These are phyloP conservation scores for Carlito syrichta DNA, from an alignment of 2,113 vertebrate genomes.

Conservation along the genomic window DNA sequence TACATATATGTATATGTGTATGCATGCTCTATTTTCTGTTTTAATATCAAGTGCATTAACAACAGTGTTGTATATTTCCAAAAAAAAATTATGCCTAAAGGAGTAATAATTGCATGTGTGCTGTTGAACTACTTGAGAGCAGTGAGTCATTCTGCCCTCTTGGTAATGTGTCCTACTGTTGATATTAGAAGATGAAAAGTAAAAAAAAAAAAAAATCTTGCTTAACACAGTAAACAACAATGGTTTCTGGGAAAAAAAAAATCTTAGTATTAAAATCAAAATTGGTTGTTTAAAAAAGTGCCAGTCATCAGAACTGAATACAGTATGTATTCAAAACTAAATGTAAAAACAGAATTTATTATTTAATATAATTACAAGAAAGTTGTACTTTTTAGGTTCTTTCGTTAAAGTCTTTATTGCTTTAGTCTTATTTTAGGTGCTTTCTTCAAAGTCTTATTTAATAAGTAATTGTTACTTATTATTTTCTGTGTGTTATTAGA, in stretches of 20 bases:
- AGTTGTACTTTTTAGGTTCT: neutral
- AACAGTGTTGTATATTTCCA: neutral
- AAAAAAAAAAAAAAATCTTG: conserved; percentile 45
- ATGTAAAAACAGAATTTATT: neutral
- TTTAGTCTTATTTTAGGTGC: neutral
- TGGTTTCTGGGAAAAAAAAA: conserved; percentile 2
- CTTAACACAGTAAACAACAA: neutral
- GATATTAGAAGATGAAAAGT: conserved; percentile 20
- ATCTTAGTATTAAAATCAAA: conserved; percentile 13
- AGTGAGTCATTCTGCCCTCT: neutral
- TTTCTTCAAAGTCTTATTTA: neutral
- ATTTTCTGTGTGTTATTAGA: neutral
- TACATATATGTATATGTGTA: neutral
- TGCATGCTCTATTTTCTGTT: neutral
- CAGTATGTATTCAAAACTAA: neutral
- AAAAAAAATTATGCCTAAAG: neutral
- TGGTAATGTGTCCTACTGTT: neutral
- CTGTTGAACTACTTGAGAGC: neutral
- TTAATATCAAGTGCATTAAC: neutral
- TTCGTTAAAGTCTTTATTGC: neutral
- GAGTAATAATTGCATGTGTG: neutral
- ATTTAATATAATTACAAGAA: neutral
- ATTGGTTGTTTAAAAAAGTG: conserved; percentile 24
- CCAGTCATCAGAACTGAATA: neutral
- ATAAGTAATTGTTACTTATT: neutral